Percentiles rank a stretch among this genome's conserved stretches.
Evolutionary conservation across 2,797 vertebrate genomes (phyloP).

Genomic region (Pogoniulus pusillus): DNA sequence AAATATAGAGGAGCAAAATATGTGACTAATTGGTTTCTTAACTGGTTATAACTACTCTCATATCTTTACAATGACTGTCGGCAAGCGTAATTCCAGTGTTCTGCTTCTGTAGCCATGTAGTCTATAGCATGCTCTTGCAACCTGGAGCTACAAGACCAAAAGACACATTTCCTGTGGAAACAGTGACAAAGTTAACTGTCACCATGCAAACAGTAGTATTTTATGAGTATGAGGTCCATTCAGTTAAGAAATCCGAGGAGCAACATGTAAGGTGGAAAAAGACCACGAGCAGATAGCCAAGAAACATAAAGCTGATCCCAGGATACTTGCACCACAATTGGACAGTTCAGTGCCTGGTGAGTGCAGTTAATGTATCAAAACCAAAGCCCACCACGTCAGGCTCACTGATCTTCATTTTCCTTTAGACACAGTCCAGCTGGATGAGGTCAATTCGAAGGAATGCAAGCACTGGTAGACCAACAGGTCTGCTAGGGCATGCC

Average conservation of each 20-base stretch:
- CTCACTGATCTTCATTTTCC: constrained; percentile 15
- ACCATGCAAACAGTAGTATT: constrained; percentile 1
- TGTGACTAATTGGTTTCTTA: not conserved
- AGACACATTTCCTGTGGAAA: constrained; percentile 36
- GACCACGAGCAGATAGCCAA: constrained; percentile 10
- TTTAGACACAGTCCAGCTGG: constrained; percentile 23
- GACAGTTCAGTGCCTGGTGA: not conserved
- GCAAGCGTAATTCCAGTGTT: not conserved
- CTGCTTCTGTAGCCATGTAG: constrained; percentile 8
- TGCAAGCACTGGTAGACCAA: not conserved
- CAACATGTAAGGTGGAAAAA: constrained; percentile 36
- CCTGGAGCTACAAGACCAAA: not conserved
- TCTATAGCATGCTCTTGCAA: not conserved
- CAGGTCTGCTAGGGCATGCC: not conserved
- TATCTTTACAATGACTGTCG: not conserved
- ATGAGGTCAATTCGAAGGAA: constrained; percentile 31
- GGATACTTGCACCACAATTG: not conserved
- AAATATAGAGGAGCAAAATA: not conserved
- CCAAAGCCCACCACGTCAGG: not conserved
- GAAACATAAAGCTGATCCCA: constrained; percentile 37
- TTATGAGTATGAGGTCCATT: constrained; percentile 14
- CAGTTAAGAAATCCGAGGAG: not conserved
- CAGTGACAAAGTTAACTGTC: constrained; percentile 25
- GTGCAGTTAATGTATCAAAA: not conserved
- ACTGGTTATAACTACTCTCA: not conserved